phyloP scores from a whole-genome alignment of 2,113 vertebrate species.

The Tautogolabrus adspersus region DNA sequence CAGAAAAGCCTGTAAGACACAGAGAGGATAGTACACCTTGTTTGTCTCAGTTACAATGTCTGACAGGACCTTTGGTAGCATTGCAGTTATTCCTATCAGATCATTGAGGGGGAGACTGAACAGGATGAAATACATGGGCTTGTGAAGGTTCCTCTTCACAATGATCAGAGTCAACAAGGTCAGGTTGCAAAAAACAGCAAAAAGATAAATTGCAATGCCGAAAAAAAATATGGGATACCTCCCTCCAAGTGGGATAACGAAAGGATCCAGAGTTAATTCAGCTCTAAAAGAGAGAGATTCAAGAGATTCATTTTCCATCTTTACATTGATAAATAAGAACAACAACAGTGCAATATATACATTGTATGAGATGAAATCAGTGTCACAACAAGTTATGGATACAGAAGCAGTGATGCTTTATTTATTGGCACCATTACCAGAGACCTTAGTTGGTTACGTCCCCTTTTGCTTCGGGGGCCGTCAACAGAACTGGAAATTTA shows the following conservation, averaged over 20 bases:
- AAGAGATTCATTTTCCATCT: constrained; percentile 76
- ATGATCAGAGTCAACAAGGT: constrained; percentile 77
- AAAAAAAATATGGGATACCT: constrained; percentile 78
- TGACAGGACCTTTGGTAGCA: constrained; percentile 80
- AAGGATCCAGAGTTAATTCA: constrained; percentile 70
- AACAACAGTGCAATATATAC: not conserved
- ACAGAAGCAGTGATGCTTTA: not conserved
- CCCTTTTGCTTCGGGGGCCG: constrained; percentile 24
- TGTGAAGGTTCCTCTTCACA: constrained; percentile 77
- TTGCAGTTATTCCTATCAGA: constrained; percentile 78
- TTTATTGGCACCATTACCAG: constrained; percentile 11
- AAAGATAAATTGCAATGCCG: constrained; percentile 75
- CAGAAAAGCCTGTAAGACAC: constrained; percentile 82
- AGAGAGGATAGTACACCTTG: constrained; percentile 70
- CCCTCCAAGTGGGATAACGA: constrained; percentile 70
- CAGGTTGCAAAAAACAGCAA: constrained; percentile 75
- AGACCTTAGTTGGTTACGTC: constrained; percentile 12
- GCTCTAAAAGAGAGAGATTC: constrained; percentile 24
- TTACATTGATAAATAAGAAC: not conserved
- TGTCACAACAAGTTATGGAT: not conserved
- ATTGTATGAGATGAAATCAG: not conserved
- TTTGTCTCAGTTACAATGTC: constrained; percentile 77
- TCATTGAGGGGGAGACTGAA: constrained; percentile 83
- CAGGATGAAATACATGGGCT: constrained; percentile 82
- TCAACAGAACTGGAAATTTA: too few relatives aligned